Conservation (phyloP, 2,113 vertebrate genomes). For the Falco punctatus region DNA sequence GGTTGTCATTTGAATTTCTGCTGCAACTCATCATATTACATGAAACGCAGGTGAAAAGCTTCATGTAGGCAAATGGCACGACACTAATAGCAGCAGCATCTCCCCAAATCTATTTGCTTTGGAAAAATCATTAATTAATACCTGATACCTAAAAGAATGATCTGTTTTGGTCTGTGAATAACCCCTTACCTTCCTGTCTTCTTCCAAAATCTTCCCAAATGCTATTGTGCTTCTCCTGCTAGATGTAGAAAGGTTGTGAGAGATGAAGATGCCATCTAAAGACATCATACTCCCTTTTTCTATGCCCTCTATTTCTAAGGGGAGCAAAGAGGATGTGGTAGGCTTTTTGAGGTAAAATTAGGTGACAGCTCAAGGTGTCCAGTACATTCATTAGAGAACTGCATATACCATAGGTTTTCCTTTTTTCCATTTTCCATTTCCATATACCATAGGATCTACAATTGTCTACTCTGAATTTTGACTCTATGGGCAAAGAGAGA, state of each 20-base stretch:
- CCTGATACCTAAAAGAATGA: neutral
- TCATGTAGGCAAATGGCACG: neutral
- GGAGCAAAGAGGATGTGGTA: neutral
- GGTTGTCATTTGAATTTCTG: conserved; percentile 9
- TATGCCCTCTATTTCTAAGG: neutral
- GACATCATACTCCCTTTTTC: neutral
- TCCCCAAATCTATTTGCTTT: neutral
- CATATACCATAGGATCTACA: no score
- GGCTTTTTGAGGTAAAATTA: neutral
- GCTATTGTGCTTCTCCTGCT: neutral
- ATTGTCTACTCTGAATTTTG: neutral
- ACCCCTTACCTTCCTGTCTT: neutral
- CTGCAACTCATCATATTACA: neutral
- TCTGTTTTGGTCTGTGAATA: neutral
- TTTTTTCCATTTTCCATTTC: neutral
- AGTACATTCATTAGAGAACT: fast-evolving
- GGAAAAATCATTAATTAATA: neutral
- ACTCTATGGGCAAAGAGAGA: neutral
- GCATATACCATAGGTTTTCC: neutral
- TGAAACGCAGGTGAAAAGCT: neutral
- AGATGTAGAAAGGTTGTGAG: neutral
- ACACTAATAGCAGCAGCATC: neutral
- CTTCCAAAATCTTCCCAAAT: neutral
- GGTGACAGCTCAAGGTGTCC: neutral
- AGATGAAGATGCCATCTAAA: neutral